These are phyloP conservation scores for Glossosoma conforme DNA, from an alignment of 1,140 invertebrate genomes.

Conservation along the genomic window DNA sequence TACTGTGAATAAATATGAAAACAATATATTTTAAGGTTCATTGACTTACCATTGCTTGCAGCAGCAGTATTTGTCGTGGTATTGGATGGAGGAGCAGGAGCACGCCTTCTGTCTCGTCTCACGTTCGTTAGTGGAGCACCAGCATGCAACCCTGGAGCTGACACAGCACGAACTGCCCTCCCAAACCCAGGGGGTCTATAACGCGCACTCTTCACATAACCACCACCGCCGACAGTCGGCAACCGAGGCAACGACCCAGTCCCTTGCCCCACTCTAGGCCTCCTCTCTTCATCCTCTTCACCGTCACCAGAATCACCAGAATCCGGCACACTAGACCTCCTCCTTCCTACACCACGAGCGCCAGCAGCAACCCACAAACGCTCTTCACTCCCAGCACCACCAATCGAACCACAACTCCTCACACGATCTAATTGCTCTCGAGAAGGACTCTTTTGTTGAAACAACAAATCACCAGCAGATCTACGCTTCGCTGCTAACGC, in stretches of 20 bases:
- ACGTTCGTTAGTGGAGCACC: conserved; percentile 40
- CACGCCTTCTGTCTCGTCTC: conserved; percentile 51
- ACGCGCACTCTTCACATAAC: conserved; percentile 74
- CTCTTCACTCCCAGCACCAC: conserved; percentile 58
- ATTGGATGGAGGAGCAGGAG: conserved; percentile 51
- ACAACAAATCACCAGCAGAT: conserved; percentile 72
- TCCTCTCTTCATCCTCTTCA: conserved; percentile 63
- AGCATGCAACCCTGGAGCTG: conserved; percentile 63
- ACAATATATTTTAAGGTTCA: too few relatives aligned
- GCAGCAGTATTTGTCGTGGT: conserved; percentile 37
- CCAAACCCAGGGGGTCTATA: conserved; percentile 79
- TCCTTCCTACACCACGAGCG: conserved; percentile 49
- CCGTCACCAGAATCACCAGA: conserved; percentile 58
- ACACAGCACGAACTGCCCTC: conserved; percentile 59
- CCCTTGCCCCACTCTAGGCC: conserved; percentile 20
- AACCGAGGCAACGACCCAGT: conserved; percentile 71
- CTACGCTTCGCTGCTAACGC: conserved; percentile 67
- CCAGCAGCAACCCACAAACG: conserved; percentile 43
- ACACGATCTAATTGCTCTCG: conserved; percentile 69
- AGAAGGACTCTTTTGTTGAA: conserved; percentile 70
- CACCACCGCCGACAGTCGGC: conserved; percentile 56
- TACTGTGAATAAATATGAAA: too few relatives aligned
- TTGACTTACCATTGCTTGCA: conserved; percentile 23
- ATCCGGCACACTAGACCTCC: conserved; percentile 61
- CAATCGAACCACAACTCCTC: conserved; percentile 76